Base-by-base conservation (phyloP, 30 jellyfish, hydroid and myxozoan species). In the Turritopsis rubra region DNA sequence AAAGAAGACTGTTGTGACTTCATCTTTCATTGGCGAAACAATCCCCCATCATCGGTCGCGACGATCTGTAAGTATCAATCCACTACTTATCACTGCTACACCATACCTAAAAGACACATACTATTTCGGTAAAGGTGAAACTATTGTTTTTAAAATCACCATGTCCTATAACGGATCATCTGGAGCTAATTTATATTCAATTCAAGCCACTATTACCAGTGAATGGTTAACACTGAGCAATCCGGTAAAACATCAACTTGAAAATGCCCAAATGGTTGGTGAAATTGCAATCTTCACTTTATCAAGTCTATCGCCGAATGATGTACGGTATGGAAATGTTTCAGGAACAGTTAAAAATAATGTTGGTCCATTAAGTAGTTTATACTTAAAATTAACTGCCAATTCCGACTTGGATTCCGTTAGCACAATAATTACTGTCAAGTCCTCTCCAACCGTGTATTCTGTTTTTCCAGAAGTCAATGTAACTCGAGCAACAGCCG, bases 381-480 rank as follows among this genome's bases (percentile, higher is more conserved):
- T 82, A 29, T 66, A n/a, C 23, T 66, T 91, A 85, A 31, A 72
- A 1, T 21, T 86, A 1, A 73, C 88, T 1, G 95, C 88, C 29
- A 80, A 73, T 31, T 82, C 80, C 17, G 84, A 83, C 27, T 84
- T 87, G 18, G 76, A 86, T 0, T 53, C 90, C 16, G 84, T 83
- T 80, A 86, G 53, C 79, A 65, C 54, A 29, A 22, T 78, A 31
- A 77, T 22, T 25, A 8, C 73, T 18, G 71, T 21, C 20, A 77
- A 77, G 0, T 86, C 97, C 0, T 18, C 81, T 19, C 97, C 97
- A 1, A 83, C 80, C 17, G 87, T 91, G 26, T 87, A 75, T 68
- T 95, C 91, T 21, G 97, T 91, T 60, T 91, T 81, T 81, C 97
- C 97, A 1, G 81, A 71, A 29, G 97, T 91, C 81, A 90, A 90